These are phyloP conservation scores for Cancer borealis DNA, from an alignment of 2,888 invertebrate species.

Conservation along the genomic window DNA sequence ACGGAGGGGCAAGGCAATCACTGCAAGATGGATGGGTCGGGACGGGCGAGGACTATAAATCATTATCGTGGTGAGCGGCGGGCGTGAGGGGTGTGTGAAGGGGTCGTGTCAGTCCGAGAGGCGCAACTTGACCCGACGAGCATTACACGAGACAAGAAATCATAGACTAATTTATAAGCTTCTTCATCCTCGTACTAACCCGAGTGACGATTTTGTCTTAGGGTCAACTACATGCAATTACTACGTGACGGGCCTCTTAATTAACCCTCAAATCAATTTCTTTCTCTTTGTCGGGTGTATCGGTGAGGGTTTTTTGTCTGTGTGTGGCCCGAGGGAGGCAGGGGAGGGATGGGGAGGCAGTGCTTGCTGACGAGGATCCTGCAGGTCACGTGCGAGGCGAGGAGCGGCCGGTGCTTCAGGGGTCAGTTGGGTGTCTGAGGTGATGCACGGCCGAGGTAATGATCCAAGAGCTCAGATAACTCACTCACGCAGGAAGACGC, in stretches of 20 bases:
- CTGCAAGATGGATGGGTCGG: slow-evolving; percentile 36
- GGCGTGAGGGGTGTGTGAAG: slow-evolving; percentile 37
- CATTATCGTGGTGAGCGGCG: slow-evolving; percentile 29
- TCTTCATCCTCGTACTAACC: background rate
- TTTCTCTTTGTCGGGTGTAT: background rate
- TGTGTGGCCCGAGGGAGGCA: slow-evolving; percentile 4
- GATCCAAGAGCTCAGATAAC: slow-evolving; percentile 53
- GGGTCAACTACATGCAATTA: background rate
- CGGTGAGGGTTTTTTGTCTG: background rate
- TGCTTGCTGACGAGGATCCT: slow-evolving; percentile 25
- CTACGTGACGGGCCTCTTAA: background rate
- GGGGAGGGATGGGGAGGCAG: background rate
- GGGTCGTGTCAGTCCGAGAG: slow-evolving; percentile 12
- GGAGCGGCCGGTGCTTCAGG: slow-evolving; percentile 22
- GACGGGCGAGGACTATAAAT: background rate
- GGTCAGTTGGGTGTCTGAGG: slow-evolving; percentile 51
- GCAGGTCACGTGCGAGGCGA: slow-evolving; percentile 17
- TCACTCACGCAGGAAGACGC: slow-evolving; percentile 39
- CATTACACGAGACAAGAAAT: slow-evolving; percentile 17
- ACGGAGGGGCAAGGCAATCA: slow-evolving; percentile 22
- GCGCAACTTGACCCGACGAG: background rate
- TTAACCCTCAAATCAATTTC: background rate
- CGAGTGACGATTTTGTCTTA: background rate
- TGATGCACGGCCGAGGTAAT: slow-evolving; percentile 48
- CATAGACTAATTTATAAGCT: background rate